Base-by-base conservation (phyloP, 2,113 vertebrate genomes). In the Crotophaga sulcirostris region DNA sequence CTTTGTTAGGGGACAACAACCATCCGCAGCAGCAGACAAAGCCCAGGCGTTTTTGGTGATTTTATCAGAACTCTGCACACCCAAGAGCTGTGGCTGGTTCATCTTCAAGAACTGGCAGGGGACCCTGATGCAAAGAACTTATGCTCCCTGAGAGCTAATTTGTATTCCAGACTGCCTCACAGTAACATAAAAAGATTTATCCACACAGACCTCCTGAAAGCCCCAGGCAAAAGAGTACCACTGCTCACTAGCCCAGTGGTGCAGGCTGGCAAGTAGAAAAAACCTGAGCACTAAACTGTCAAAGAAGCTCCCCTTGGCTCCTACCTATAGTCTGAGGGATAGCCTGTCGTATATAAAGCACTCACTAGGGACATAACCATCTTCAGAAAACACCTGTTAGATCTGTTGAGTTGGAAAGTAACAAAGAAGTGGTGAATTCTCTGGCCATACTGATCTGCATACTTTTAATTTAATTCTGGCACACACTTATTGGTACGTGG, bases 401-500 rank as follows among this genome's bases (percentile, higher is more conserved):
- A 72, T 40, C 29, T 67, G 55, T 28, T 42, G 26, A 73, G 21
- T n/a, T 68, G 19, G 23, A 63, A 92, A 56, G 42, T 52, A 34
- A 28, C 49, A 55, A 62, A 77, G 34, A 8, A 74, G n/a, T n/a
- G n/a, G 20, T 7, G 21, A 76, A 44, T 8, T 86, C 38, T 63
- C 38, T 55, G 40, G 49, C 6, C 33, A 34, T 6, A 34, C 33
- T 20, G n/a, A 54, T 60, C 21, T 49, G 40, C 33, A 60, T 11
- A 21, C 7, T 90, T 91, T 18, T 28, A 59, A 49, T 54, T 69
- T 66, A 38, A 80, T 72, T 87, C 58, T 51, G 47, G 38, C 33
- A 84, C 38, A 67, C 13, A 42, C n/a, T n/a, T n/a, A n/a, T n/a
- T n/a, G n/a, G n/a, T 6, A 40, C 0, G 0, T 9, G 28, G 38